phyloP scores from a whole-genome alignment of 2,888 invertebrate species.

The Seira ritae region DNA sequence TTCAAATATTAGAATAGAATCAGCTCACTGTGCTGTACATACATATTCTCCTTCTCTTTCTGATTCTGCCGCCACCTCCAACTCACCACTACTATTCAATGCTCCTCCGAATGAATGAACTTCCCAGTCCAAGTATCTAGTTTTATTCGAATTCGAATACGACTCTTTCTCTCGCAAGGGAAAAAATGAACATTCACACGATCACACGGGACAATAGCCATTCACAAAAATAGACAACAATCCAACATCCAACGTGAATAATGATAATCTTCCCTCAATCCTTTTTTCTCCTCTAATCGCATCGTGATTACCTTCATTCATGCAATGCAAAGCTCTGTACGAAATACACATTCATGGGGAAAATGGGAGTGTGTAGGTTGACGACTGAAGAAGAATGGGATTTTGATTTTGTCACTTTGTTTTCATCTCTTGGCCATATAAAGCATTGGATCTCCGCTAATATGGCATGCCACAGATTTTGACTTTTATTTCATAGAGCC shows the following conservation, averaged over 20 bases:
- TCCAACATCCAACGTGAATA: slow-evolving; percentile 30
- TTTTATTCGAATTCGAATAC: neutral
- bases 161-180: slow-evolving; percentile 1
- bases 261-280: slow-evolving; percentile 24
- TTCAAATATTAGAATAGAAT: slow-evolving; percentile 38
- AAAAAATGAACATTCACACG: neutral
- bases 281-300: slow-evolving; percentile 36
- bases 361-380: slow-evolving; percentile 13
- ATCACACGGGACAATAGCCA: slow-evolving; percentile 8
- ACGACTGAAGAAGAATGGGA: too few species aligned
- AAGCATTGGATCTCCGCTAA: too few species aligned
- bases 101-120: neutral
- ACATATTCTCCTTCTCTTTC: too few species aligned
- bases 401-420: slow-evolving; percentile 56
- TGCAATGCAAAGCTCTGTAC: slow-evolving; percentile 36
- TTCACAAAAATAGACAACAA: slow-evolving; percentile 28
- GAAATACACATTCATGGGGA: neutral
- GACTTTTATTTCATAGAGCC: neutral
- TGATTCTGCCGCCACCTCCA: too few species aligned
- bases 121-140: neutral
- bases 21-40: too few species aligned
- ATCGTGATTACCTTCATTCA: slow-evolving; percentile 59
- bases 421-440: neutral
- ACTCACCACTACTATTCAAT: neutral
- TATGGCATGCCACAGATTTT: neutral